Evolutionary conservation across 2,888 invertebrate genomes (phyloP).

Genomic region (Aplocera efformata): DNA sequence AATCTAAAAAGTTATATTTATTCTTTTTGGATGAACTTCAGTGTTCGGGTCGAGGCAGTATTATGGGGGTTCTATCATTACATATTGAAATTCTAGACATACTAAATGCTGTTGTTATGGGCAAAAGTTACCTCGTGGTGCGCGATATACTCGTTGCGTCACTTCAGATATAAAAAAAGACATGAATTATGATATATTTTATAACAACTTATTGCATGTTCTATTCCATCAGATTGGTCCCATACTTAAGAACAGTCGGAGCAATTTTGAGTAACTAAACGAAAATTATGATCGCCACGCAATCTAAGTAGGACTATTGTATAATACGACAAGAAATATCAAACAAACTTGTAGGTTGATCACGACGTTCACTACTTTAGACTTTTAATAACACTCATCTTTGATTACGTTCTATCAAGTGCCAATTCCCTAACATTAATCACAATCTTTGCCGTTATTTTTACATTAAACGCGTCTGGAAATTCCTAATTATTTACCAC

Average conservation of each 20-base stretch:
- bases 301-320: slow-evolving; percentile 61
- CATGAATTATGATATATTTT: too few relatives aligned
- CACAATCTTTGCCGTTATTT: slow-evolving; percentile 20
- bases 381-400: not conserved
- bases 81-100: too few relatives aligned
- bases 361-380: not conserved
- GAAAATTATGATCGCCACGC: slow-evolving; percentile 70
- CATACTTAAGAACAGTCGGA: too few relatives aligned
- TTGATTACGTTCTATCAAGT: slow-evolving; percentile 8
- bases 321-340: slow-evolving; percentile 59
- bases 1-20: not conserved
- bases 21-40: too few relatives aligned
- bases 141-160: too few relatives aligned
- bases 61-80: too few relatives aligned
- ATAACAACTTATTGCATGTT: too few relatives aligned
- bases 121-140: too few relatives aligned
- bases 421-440: slow-evolving; percentile 18
- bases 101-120: too few relatives aligned
- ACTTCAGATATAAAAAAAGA: too few relatives aligned
- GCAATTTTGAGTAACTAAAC: slow-evolving; percentile 47
- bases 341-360: slow-evolving; percentile 16
- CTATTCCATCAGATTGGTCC: too few relatives aligned
- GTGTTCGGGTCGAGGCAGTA: too few relatives aligned
- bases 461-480: slow-evolving; percentile 30
- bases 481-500: slow-evolving; percentile 37